Evolutionary conservation across 30 jellyfish, hydroid and myxozoan species (phyloP).

Genomic region (Rhopilema esculentum): DNA sequence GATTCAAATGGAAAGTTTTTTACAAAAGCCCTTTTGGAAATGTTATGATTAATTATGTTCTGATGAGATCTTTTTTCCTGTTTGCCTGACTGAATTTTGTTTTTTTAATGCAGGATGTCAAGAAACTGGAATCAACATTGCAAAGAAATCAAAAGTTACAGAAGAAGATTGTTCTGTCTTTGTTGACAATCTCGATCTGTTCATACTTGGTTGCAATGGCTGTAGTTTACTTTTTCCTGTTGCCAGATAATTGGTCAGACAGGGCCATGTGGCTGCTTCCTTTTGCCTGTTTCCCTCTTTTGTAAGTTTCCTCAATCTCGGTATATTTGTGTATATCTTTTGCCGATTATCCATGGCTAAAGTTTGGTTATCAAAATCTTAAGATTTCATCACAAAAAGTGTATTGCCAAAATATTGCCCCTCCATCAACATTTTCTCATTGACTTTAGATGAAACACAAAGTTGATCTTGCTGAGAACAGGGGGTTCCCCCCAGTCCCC

Average conservation of each 20-base stretch:
- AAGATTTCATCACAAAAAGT: neutral
- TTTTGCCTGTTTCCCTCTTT: conserved; percentile 63
- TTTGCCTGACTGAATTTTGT: too few relatives aligned
- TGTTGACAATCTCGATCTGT: conserved; percentile 59
- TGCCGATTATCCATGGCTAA: neutral
- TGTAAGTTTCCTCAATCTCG: conserved; percentile 57
- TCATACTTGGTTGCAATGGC: conserved; percentile 67
- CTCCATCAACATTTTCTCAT: neutral
- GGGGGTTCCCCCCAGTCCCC: too few relatives aligned
- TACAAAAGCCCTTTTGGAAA: neutral
- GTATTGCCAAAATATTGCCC: too few relatives aligned
- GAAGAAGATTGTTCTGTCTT: conserved; percentile 61
- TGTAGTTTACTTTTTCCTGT: conserved; percentile 58
- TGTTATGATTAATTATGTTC: too few relatives aligned
- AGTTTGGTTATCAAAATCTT: neutral
- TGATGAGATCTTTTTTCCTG: too few relatives aligned
- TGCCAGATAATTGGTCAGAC: conserved; percentile 85
- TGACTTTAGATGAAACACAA: too few relatives aligned
- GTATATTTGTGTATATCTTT: neutral
- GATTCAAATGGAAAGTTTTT: neutral
- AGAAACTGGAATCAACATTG: conserved; percentile 54
- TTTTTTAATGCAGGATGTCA: conserved; percentile 54
- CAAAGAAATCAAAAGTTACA: conserved; percentile 72
- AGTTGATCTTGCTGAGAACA: too few relatives aligned
- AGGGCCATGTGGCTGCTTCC: conserved; percentile 76